Evolutionary conservation across 2,888 invertebrate genomes (phyloP).

Genomic region (Thalpophila matura): DNA sequence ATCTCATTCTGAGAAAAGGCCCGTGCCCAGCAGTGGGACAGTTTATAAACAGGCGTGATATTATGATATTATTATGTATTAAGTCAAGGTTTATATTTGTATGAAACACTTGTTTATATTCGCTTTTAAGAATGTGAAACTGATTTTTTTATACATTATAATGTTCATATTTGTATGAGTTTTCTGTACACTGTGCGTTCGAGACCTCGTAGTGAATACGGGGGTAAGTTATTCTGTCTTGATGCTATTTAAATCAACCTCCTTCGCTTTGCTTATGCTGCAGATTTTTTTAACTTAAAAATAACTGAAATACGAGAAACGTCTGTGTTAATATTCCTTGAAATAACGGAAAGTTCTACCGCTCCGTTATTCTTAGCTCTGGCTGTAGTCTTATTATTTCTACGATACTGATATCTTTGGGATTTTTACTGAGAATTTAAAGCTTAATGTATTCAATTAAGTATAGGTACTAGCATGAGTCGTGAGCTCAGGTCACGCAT

Average conservation of each 20-base stretch:
- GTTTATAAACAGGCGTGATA: too few relatives aligned
- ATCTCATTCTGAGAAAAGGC: too few relatives aligned
- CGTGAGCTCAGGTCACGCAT: not conserved
- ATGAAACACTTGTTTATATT: too few relatives aligned
- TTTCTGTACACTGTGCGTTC: too few relatives aligned
- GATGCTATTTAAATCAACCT: not conserved
- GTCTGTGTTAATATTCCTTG: constrained; percentile 8
- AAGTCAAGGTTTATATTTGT: too few relatives aligned
- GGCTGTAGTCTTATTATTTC: constrained; percentile 1
- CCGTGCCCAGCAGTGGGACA: too few relatives aligned
- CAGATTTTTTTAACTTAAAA: constrained; percentile 13
- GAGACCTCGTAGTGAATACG: too few relatives aligned
- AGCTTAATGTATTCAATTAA: not conserved
- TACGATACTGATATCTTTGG: not conserved
- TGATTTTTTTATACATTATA: too few relatives aligned
- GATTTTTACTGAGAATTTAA: not conserved
- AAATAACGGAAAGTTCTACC: constrained; percentile 25
- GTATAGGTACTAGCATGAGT: not conserved
- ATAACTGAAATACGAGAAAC: constrained; percentile 2
- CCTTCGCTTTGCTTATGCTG: not conserved
- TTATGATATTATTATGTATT: too few relatives aligned
- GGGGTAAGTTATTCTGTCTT: not conserved
- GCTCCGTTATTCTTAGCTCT: constrained; percentile 15
- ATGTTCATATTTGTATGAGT: too few relatives aligned
- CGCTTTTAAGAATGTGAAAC: too few relatives aligned